Percentiles rank a stretch among this genome's conserved stretches.
Conservation (phyloP, 2,888 invertebrate species). For the Callyntrura guangdongensis region DNA sequence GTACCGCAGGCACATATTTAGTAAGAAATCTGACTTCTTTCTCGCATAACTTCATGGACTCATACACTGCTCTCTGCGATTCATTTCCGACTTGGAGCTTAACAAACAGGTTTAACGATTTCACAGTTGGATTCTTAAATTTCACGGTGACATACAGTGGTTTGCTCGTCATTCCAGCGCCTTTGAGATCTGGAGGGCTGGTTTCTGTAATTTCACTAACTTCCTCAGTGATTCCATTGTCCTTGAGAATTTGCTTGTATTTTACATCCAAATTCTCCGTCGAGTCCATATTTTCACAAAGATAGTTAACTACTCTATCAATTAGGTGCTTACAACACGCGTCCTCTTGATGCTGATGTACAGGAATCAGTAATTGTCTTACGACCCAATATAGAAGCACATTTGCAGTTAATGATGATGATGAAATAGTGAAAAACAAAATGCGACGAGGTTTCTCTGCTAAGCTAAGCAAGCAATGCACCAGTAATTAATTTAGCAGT, state of each 20-base stretch:
- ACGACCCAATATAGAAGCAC: too few relatives aligned
- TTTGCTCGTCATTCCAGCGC: constrained; percentile 70
- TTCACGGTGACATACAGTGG: constrained; percentile 66
- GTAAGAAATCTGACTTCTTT: constrained; percentile 76
- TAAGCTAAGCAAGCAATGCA: too few relatives aligned
- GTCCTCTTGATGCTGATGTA: too few relatives aligned
- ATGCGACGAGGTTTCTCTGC: too few relatives aligned
- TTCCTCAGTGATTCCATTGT: constrained; percentile 54
- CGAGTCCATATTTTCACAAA: not conserved
- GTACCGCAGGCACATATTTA: constrained; percentile 66
- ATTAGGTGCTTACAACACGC: too few relatives aligned
- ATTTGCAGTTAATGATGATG: too few relatives aligned
- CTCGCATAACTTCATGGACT: constrained; percentile 66
- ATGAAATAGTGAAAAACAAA: too few relatives aligned
- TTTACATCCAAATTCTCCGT: not conserved
- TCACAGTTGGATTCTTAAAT: constrained; percentile 48
- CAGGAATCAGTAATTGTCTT: too few relatives aligned
- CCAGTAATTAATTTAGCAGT: too few relatives aligned
- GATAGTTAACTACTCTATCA: too few relatives aligned
- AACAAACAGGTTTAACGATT: constrained; percentile 74
- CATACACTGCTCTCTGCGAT: constrained; percentile 7
- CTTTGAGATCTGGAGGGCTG: constrained; percentile 48
- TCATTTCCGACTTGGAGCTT: constrained; percentile 53
- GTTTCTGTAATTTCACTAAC: constrained; percentile 52
- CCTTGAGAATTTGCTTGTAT: constrained; percentile 45